Base-by-base conservation (phyloP, 1,140 invertebrate species). In the Ooceraea biroi region DNA sequence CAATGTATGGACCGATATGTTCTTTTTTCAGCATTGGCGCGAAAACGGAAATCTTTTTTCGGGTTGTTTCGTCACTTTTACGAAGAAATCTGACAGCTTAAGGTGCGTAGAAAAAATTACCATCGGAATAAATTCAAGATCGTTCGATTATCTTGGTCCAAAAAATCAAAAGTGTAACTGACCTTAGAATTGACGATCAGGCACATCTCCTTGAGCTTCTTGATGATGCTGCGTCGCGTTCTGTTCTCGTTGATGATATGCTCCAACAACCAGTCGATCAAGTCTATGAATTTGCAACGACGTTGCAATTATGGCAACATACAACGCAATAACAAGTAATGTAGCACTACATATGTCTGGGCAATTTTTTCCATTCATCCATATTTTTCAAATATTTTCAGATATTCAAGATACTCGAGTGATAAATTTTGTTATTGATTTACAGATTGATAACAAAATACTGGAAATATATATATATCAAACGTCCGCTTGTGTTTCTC, bases 211-310 rank as follows among this genome's bases (percentile, higher is more conserved):
- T 98, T 98, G 30, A 99, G 93, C 91, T 98, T 98, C 91, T 97
- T 97, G 44, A 98, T 96, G 5, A 99, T 95, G 69, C 96, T 96
- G 7, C 97, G 95, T 52, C 97, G 95, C 0, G 97, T 97, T 89
- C 97, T 96, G 55, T 95, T 96, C 84, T 97, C 96, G 88, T 97
- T 97, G 88, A 97, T 97, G 77, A 98, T 92, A 91, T 97, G 97
- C 48, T 97, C 96, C 90, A 97, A 91, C 65, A 99, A 97, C 95
- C 97, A 97, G 93, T 98, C 98, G 85, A 98, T 96, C 74, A 97
- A 95, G 95, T 97, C 97, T 97, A 92, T 85, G 57, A 80, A 80
- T 80, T 55, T 17, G 44, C 7, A 94, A 90, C 85, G 80, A 82
- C 91, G 88, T 84, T 85, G 44, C 3, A 44, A 10, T 55, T 69